Conservation (phyloP, 2,113 vertebrate genomes). For the Hymenochirus boettgeri region DNA sequence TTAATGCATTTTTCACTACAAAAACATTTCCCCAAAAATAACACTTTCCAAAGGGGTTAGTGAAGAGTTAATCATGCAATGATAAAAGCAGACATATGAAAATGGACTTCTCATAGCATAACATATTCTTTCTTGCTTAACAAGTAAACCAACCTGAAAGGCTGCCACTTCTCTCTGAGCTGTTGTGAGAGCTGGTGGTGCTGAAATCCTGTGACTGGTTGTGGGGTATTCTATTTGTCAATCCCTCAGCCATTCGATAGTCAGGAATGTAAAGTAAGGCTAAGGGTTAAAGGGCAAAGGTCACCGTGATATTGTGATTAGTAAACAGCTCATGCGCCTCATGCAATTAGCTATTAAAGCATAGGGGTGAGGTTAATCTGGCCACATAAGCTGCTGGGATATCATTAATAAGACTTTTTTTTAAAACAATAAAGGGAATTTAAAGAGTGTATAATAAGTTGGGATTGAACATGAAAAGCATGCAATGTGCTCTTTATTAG, state of each 20-base stretch:
- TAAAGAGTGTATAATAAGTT: no score
- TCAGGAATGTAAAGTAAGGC: constrained; percentile 99
- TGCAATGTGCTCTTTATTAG: constrained; percentile 47
- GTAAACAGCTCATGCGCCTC: constrained; percentile 88
- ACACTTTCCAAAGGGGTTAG: no score
- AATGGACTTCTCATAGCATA: background rate
- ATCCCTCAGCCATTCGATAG: constrained; percentile 98
- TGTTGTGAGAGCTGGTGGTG: constrained; percentile 99
- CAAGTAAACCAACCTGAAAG: constrained; percentile 94
- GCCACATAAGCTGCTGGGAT: constrained; percentile 52
- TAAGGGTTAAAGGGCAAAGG: constrained; percentile 97
- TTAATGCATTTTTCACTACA: no score
- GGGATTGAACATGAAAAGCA: constrained; percentile 40
- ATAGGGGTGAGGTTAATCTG: constrained; percentile 53
- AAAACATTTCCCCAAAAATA: no score
- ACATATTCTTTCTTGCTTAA: constrained; percentile 51
- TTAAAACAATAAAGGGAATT: constrained; percentile 27
- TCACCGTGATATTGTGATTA: constrained; percentile 92
- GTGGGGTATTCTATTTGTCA: constrained; percentile 99
- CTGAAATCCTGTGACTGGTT: constrained; percentile 99
- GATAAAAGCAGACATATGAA: constrained; percentile 17
- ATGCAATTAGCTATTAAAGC: constrained; percentile 83
- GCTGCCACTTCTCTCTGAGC: constrained; percentile 98
- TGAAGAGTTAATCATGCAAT: constrained; percentile 39
- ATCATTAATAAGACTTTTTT: constrained; percentile 45